Base-by-base conservation (phyloP, 2,888 invertebrate genomes). In the Brachypalpus laphriformis region DNA sequence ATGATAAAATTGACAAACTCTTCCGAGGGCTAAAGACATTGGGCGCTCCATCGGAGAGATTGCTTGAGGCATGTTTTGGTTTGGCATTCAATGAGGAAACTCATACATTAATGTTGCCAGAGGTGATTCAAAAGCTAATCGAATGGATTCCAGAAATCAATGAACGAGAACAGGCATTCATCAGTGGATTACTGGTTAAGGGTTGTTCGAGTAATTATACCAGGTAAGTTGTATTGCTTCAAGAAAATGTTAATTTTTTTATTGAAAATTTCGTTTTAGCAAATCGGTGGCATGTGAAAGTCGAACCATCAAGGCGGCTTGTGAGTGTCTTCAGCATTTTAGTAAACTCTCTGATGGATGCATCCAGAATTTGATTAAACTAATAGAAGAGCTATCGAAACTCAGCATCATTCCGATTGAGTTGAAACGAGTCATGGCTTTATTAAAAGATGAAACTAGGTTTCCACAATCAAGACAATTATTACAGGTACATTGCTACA, bases 391-490 rank as follows among this genome's bases (percentile, higher is more conserved):
- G 72, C 90, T 94, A 7, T 94, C 94, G 11, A 93, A 93, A 72
- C 91, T 93, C 80, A 94, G 94, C 75, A 93, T 94, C 77, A 92
- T 92, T 28, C 92, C 94, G 0, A 90, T 91, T 51, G 94, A 94
- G 89, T 90, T 94, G n/a, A 94, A 94, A 88, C 91, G 93, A 80
- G 90, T 94, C 61, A 93, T 94, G 82, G 87, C 89, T n/a, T 70
- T 92, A 9, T 75, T 92, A 63, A 89, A 91, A 3, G 89, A 89
- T 40, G 89, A 91, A 70, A 86, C 88, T 0, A 87, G 90, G 61
- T 92, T 92, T 83, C 88, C 90, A 0, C 91, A 91, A 51, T 86
- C 87, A 14, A 91, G 90, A 61, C 91, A 91, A 82, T 83, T 92
- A 16, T 88, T 92, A 25, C 91, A 91, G 88, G 92, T 91, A 76